Percentiles rank a stretch among this genome's conserved stretches.
phyloP scores from a whole-genome alignment of 2,113 vertebrate species.

The Lophura nycthemera region DNA sequence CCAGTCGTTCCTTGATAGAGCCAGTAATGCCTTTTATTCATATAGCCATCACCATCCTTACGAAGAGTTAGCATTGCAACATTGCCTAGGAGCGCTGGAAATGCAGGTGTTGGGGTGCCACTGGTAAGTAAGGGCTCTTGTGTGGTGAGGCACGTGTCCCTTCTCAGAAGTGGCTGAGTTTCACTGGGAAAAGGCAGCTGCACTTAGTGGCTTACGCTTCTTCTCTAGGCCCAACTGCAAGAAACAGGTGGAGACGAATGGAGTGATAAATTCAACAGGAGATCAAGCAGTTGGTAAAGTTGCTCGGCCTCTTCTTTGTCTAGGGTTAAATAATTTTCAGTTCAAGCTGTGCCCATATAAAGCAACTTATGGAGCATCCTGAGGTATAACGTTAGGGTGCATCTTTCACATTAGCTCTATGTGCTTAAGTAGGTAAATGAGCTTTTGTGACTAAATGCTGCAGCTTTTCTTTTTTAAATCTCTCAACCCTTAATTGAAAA shows the following conservation, averaged over 20 bases:
- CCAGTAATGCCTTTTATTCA: slow-evolving; percentile 47
- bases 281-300: slow-evolving; percentile 82
- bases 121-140: slow-evolving; percentile 67
- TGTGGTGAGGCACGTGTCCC: not conserved
- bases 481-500: no score
- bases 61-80: slow-evolving; percentile 89
- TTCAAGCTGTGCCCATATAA: not conserved
- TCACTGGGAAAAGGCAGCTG: not conserved
- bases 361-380: not conserved
- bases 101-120: slow-evolving; percentile 42
- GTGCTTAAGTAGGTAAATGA: not conserved
- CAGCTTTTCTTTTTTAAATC: not conserved
- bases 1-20: not conserved
- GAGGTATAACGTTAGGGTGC: not conserved
- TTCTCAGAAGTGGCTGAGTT: not conserved
- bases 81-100: slow-evolving; percentile 82
- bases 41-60: slow-evolving; percentile 77
- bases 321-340: rapidly evolving
- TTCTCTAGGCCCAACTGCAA: not conserved
- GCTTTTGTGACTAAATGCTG: not conserved
- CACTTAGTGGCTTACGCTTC: not conserved
- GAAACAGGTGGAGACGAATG: slow-evolving; percentile 64
- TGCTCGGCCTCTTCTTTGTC: not conserved
- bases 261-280: slow-evolving; percentile 70
- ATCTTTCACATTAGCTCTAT: rapidly evolving